Evolutionary conservation across 2,113 vertebrate species (phyloP), one percentile per base, ranked within the genome.

Genomic region (Cyanoderma ruficeps): DNA sequence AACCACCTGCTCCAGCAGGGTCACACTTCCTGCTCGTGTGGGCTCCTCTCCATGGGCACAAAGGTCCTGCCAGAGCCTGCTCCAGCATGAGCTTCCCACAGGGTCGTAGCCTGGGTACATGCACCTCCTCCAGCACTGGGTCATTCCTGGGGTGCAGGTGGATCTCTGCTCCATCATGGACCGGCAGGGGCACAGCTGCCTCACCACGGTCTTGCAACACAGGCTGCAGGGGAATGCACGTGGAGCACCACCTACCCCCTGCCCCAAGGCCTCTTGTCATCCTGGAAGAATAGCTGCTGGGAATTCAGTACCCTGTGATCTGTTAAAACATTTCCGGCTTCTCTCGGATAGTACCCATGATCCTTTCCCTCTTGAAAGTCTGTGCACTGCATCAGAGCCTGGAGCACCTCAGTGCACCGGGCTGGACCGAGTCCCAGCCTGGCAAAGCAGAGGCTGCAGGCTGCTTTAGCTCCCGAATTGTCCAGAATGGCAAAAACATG

Each of bases 331-430:
- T 11, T 42, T 42, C 37, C 16, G 33, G 5, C 6, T n/a, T 23
- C 49, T 53, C 57, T 55, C 17, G 5, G 1, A 2, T 1, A 8
- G 6, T 1, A 0, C 27, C 42, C 1, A 1, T 4, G 25, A 7
- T 37, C 44, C 30, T 31, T 69, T 65, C 49, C 39, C 55, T 33
- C 46, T 10, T 10, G 55, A n/a, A 22, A 55, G 20, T 8, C 70
- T 30, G 27, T 3, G 70, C 15, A 22, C 44, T 6, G 6, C 55
- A 23, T 50, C 35, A 49, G 39, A 63, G 18, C 37, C 52, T 7
- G 14, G 59, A 41, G 68, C 28, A 30, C 15, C 33, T 64, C 64
- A 5, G 30, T 3, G 78, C 28, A 6, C 7, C 0, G 2, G 31
- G 23, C 46, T 6, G 47, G 33, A 13, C 59, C 3, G 6, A 53